Evolutionary conservation across 2,888 invertebrate genomes (phyloP).

Genomic region (Amorpha juglandis): DNA sequence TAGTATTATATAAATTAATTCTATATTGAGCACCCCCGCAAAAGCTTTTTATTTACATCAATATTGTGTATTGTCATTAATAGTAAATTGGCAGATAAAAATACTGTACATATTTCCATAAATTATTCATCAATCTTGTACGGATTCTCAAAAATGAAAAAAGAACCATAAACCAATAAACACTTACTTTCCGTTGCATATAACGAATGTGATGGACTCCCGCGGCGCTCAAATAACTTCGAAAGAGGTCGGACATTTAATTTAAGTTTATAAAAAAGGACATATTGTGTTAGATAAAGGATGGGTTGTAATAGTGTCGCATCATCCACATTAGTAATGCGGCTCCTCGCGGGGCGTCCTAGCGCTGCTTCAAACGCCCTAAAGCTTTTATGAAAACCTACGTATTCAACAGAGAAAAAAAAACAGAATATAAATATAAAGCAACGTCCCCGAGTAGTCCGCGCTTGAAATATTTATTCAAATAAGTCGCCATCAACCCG

Average conservation of each 20-base stretch:
- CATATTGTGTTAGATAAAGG: constrained; percentile 80
- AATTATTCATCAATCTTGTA: constrained; percentile 62
- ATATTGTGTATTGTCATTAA: too few relatives aligned
- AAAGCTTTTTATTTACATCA: too few relatives aligned
- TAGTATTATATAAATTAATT: too few relatives aligned
- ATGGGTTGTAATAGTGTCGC: constrained; percentile 80
- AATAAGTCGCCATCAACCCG: constrained; percentile 81
- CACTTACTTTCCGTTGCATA: constrained; percentile 64
- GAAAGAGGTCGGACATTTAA: constrained; percentile 75
- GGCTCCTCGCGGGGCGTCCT: constrained; percentile 71
- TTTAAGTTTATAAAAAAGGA: constrained; percentile 80
- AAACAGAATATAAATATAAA: constrained; percentile 72
- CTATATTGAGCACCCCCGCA: too few relatives aligned
- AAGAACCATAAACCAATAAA: constrained; percentile 71
- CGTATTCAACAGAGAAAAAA: constrained; percentile 45
- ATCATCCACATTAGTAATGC: constrained; percentile 78
- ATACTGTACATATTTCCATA: constrained; percentile 52
- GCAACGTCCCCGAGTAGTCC: constrained; percentile 58
- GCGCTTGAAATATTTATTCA: constrained; percentile 81
- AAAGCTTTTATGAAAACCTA: constrained; percentile 27
- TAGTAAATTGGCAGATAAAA: constrained; percentile 27
- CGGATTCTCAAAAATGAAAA: constrained; percentile 57
- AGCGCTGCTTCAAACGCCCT: constrained; percentile 34
- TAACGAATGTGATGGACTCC: constrained; percentile 73
- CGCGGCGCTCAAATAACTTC: constrained; percentile 74